Evolutionary conservation across 2,113 vertebrate species (phyloP).

Genomic region (Nestor notabilis): DNA sequence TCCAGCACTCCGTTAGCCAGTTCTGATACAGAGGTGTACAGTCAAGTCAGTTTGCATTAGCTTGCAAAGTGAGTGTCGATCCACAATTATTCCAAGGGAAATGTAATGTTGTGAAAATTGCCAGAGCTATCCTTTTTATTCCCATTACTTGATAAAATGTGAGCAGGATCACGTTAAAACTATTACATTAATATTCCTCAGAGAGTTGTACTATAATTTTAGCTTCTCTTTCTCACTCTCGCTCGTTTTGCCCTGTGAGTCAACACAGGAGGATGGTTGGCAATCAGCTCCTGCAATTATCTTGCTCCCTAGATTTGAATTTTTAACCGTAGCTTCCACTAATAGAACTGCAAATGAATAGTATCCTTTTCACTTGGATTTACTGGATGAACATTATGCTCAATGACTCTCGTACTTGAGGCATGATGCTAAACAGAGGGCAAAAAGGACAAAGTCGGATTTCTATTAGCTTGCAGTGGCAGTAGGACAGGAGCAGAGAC

Average conservation of each 20-base stretch:
- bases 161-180: slow-evolving; percentile 55
- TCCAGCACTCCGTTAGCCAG: neutral
- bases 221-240: slow-evolving; percentile 57
- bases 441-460: slow-evolving; percentile 43
- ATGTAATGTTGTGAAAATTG: slow-evolving; percentile 32
- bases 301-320: slow-evolving; percentile 60
- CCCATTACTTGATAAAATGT: slow-evolving; percentile 47
- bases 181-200: slow-evolving; percentile 70
- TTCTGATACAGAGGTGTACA: neutral
- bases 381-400: slow-evolving; percentile 26
- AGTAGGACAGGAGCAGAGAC: neutral
- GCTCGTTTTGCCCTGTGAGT: slow-evolving; percentile 66
- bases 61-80: neutral
- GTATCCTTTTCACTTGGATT: slow-evolving; percentile 41
- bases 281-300: slow-evolving; percentile 74
- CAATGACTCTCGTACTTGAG: neutral
- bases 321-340: slow-evolving; percentile 61
- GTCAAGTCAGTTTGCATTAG: neutral
- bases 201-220: slow-evolving; percentile 59
- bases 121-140: slow-evolving; percentile 31
- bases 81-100: slow-evolving; percentile 32
- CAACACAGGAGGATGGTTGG: slow-evolving; percentile 60
- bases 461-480: neutral
- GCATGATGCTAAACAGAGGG: slow-evolving; percentile 37
- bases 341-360: slow-evolving; percentile 71